These are phyloP conservation scores for Eretmochelys imbricata DNA, from an alignment of 2,113 vertebrate species.

Conservation along the genomic window DNA sequence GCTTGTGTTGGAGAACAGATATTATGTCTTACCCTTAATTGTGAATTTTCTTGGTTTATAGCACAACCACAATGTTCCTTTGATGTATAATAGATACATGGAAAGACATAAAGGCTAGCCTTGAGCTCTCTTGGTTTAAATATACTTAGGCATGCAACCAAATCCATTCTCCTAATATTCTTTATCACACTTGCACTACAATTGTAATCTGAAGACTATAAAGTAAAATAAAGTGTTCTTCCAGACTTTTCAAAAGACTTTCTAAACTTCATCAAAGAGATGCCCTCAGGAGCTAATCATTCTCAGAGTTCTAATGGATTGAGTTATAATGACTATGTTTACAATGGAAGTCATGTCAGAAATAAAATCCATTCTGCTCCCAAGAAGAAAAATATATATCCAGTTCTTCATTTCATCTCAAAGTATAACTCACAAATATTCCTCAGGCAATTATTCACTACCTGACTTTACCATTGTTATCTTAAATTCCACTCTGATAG, in stretches of 20 bases:
- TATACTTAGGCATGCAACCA: slow-evolving; percentile 51
- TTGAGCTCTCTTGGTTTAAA: slow-evolving; percentile 37
- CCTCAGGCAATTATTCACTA: background rate
- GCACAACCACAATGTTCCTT: slow-evolving; percentile 14
- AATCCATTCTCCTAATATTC: slow-evolving; percentile 41
- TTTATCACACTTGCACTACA: background rate
- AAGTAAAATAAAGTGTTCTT: slow-evolving; percentile 39
- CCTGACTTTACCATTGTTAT: background rate
- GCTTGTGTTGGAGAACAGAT: background rate
- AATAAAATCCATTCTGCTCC: slow-evolving; percentile 43
- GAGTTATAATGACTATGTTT: slow-evolving; percentile 28
- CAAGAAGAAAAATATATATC: background rate
- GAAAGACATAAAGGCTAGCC: slow-evolving; percentile 34
- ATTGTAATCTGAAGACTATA: slow-evolving; percentile 12
- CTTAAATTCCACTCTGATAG: background rate
- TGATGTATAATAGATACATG: slow-evolving; percentile 64
- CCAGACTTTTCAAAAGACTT: slow-evolving; percentile 36
- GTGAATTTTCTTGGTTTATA: slow-evolving; percentile 38
- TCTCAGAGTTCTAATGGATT: slow-evolving; percentile 12
- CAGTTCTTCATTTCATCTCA: background rate
- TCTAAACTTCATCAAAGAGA: slow-evolving; percentile 64
- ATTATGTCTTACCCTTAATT: slow-evolving; percentile 20
- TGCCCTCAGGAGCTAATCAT: slow-evolving; percentile 38
- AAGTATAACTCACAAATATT: background rate
- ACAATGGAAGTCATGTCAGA: slow-evolving; percentile 23